Evolutionary conservation across 2,888 invertebrate genomes (phyloP).

Genomic region (Amblyjoppa proteus): DNA sequence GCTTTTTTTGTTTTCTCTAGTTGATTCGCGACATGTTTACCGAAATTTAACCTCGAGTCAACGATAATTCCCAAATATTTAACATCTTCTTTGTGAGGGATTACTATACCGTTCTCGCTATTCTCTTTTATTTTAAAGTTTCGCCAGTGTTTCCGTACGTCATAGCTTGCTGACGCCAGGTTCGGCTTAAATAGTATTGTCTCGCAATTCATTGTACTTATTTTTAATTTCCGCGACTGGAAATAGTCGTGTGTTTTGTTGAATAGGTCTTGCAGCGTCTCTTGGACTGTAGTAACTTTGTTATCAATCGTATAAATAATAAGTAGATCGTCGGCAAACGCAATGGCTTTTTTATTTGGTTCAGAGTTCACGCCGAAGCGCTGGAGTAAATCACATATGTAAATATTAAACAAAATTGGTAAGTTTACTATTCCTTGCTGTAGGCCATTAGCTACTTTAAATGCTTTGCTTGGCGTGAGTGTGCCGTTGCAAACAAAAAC

Average conservation of each 20-base stretch:
- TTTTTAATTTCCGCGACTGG: conserved; percentile 67
- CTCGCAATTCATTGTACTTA: conserved; percentile 65
- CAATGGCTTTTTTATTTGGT: too few relatives aligned
- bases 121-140: conserved; percentile 43
- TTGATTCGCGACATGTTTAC: too few relatives aligned
- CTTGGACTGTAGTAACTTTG: conserved; percentile 19
- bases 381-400: conserved; percentile 43
- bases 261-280: conserved; percentile 57
- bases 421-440: conserved; percentile 68
- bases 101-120: neutral
- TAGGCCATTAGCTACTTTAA: conserved; percentile 63
- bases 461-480: conserved; percentile 35
- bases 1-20: too few relatives aligned
- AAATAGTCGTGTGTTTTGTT: conserved; percentile 61
- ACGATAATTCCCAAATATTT: too few relatives aligned
- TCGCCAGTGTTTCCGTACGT: conserved; percentile 56
- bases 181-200: conserved; percentile 56
- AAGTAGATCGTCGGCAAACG: too few relatives aligned
- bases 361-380: conserved; percentile 13
- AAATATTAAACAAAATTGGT: conserved; percentile 64
- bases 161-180: conserved; percentile 23
- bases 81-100: too few relatives aligned
- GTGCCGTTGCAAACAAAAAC: conserved; percentile 25
- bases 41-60: too few relatives aligned
- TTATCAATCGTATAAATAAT: too few relatives aligned